A percentile compares a stretch with the other conserved stretches of the same genome.
phyloP scores from a whole-genome alignment of 2,888 invertebrate genomes.

The Sminthurinus aureus region DNA sequence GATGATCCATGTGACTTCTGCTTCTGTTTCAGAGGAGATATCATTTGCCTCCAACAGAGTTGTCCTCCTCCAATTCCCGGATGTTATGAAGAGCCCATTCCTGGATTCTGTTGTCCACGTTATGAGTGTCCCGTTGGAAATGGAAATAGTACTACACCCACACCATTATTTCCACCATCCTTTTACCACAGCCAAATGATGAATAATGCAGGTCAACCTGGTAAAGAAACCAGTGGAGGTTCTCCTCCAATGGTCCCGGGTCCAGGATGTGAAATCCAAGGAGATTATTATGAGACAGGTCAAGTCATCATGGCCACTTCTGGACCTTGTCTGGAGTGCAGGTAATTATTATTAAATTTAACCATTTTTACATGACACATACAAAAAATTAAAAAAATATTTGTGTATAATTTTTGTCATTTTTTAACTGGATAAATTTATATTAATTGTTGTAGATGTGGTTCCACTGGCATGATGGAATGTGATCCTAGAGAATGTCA shows the following conservation, averaged over 20 bases:
- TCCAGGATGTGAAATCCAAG: conserved; percentile 86
- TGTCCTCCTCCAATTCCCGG: conserved; percentile 93
- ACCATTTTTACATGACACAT: no score
- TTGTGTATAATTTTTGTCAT: no score
- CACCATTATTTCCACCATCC: conserved; percentile 81
- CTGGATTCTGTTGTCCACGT: conserved; percentile 93
- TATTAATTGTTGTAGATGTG: conserved; percentile 71
- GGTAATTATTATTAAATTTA: conserved; percentile 71
- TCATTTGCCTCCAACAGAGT: conserved; percentile 93
- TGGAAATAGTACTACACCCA: conserved; percentile 82
- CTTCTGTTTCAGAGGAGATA: conserved; percentile 95
- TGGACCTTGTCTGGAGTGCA: conserved; percentile 93
- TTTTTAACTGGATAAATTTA: background rate
- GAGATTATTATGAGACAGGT: conserved; percentile 84
- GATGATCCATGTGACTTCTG: conserved; percentile 96
- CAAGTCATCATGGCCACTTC: conserved; percentile 85
- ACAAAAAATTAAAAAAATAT: no score
- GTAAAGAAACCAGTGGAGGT: conserved; percentile 40
- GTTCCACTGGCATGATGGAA: conserved; percentile 91
- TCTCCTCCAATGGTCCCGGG: conserved; percentile 74
- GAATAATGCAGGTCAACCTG: conserved; percentile 46
- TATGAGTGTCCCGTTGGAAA: conserved; percentile 92
- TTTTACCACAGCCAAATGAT: conserved; percentile 58
- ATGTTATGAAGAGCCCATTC: conserved; percentile 90
- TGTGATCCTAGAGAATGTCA: conserved; percentile 91